Evolutionary conservation across 2,113 vertebrate species (phyloP), one percentile per base, ranked within the genome.

Genomic region (Mobula hypostoma): DNA sequence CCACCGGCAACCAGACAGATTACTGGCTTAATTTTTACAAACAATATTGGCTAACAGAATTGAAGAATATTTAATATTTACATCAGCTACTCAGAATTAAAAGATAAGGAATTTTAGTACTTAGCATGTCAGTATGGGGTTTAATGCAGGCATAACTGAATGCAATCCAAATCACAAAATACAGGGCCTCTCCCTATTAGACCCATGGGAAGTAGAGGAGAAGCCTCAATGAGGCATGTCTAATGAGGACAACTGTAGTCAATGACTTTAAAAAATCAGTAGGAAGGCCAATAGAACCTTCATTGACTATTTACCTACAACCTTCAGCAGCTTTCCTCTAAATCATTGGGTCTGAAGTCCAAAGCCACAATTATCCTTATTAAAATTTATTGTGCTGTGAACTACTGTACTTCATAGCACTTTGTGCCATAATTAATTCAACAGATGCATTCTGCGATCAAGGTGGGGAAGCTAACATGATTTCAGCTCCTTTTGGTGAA

Each of bases 321-420:
- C 91, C 40, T 93, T 93, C 70, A 74, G 68, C 21, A 72, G 91
- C 72, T 21, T 74, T 93, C 36, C 91, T 93, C 91, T 76, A 74
- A 93, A 93, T 93, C 68, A 93, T 93, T 93, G 66, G 68, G 91
- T 74, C 48, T 93, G 91, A 93, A 93, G 91, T 93, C 68, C 70
- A 93, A 29, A 74, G 91, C 91, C 68, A 74, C 66, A 93, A 93
- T 93, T 93, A 93, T 93, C 91, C 91, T 93, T 93, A 93, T 93
- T 93, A 93, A 93, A 93, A 93, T 93, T 93, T 93, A 93, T 93
- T 93, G 91, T 74, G 91, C 90, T 93, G 68, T 93, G 91, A 93
- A 93, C 91, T 27, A 74, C 19, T 74, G 91, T 74, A 93, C 68
- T 93, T 93, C 74, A 76, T 74, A 74, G 91, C 70, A 93, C 91